Percentiles rank a stretch among this genome's conserved stretches.
Evolutionary conservation across 2,113 vertebrate genomes (phyloP).

Genomic region (Sturnus vulgaris): DNA sequence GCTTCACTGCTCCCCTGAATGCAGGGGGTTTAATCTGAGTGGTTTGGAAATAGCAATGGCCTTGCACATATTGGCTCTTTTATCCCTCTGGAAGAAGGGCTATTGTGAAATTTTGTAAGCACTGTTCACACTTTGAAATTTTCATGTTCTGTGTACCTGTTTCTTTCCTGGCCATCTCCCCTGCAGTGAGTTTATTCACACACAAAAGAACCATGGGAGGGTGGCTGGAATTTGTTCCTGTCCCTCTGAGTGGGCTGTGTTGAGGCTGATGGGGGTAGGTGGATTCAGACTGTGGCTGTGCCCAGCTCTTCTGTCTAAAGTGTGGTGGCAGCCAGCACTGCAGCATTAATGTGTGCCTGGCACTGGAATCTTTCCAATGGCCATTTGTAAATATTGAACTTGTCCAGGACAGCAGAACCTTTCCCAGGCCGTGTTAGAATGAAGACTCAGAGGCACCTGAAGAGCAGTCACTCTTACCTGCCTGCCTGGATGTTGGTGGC

Average conservation of each 20-base stretch:
- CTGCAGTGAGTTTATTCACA: not conserved
- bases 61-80: conserved; percentile 13
- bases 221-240: not conserved
- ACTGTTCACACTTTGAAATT: not conserved
- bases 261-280: not conserved
- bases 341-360: not conserved
- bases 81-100: conserved; percentile 19
- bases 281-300: accelerated
- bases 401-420: not conserved
- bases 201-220: not conserved
- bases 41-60: conserved; percentile 39
- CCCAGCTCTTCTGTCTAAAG: not conserved
- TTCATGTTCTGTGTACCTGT: not conserved
- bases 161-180: not conserved
- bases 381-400: not conserved
- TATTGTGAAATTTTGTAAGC: conserved; percentile 24
- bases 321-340: not conserved
- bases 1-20: conserved; percentile 28
- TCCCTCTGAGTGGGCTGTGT: not conserved
- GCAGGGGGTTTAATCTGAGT: conserved; percentile 19
- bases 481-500: not conserved
- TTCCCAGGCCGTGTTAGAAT: not conserved
- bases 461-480: not conserved
- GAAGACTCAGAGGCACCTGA: not conserved
- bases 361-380: not conserved